A percentile compares a stretch with the other conserved stretches of the same genome.
These are phyloP conservation scores for Ptychoptera contaminata DNA, from an alignment of 2,888 invertebrate species.

Conservation along the genomic window DNA sequence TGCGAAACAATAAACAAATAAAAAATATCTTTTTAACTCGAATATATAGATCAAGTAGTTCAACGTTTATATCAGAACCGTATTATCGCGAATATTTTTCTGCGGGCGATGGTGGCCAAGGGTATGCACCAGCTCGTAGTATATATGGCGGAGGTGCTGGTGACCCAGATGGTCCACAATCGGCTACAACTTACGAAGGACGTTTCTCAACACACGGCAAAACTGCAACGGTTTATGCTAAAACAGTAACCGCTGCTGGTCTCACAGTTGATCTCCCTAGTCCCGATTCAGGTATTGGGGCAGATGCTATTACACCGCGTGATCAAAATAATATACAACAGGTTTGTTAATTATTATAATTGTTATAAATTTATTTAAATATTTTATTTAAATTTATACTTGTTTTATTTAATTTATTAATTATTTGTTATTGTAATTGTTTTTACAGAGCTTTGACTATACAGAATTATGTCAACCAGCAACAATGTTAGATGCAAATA, in stretches of 20 bases:
- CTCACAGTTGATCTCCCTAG: constrained; percentile 89
- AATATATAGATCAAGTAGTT: constrained; percentile 13
- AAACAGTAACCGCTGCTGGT: constrained; percentile 51
- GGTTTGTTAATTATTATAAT: constrained; percentile 43
- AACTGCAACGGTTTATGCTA: constrained; percentile 27
- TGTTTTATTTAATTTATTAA: neutral
- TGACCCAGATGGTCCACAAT: constrained; percentile 24
- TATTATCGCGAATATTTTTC: constrained; percentile 66
- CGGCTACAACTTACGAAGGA: constrained; percentile 27
- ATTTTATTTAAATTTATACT: neutral
- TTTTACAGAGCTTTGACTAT: constrained; percentile 75
- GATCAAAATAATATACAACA: constrained; percentile 81
- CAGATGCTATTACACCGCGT: constrained; percentile 80
- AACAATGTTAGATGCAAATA: constrained; percentile 33
- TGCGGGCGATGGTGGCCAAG: constrained; percentile 34
- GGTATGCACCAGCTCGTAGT: constrained; percentile 26
- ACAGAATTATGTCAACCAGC: constrained; percentile 71
- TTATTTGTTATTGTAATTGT: constrained; percentile 8
- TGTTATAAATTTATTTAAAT: neutral
- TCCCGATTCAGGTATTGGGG: constrained; percentile 91
- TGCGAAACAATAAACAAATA: too few species aligned
- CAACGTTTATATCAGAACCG: constrained; percentile 52
- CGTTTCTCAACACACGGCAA: constrained; percentile 25
- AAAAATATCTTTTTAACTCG: neutral
- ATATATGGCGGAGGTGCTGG: constrained; percentile 18